phyloP scores from a whole-genome alignment of 2,113 vertebrate genomes.

The Ailuropoda melanoleuca region DNA sequence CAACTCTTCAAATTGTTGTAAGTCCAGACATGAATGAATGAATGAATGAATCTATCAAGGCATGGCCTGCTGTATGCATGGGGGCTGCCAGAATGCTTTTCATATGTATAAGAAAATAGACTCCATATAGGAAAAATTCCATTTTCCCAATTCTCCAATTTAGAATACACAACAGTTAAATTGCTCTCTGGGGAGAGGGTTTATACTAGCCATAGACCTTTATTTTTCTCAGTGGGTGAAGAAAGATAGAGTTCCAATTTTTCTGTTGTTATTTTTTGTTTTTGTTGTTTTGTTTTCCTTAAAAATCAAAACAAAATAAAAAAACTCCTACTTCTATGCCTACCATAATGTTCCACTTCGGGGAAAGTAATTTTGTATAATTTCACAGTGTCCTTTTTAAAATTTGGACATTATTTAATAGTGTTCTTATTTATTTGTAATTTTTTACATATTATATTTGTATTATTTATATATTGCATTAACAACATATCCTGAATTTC shows the following conservation, averaged over 20 bases:
- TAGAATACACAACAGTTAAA: not conserved
- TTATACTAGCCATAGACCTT: not conserved
- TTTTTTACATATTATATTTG: not conserved
- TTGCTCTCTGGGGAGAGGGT: not conserved
- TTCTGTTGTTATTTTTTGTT: not conserved
- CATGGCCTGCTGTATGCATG: not conserved
- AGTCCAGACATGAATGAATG: not conserved
- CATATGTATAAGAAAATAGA: not conserved
- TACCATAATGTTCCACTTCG: not conserved
- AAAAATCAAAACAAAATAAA: not conserved
- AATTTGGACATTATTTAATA: not conserved
- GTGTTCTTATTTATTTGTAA: not conserved
- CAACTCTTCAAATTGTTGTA: not conserved
- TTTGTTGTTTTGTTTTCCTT: not conserved
- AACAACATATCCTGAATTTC: not conserved
- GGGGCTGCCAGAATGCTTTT: not conserved
- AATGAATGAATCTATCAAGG: not conserved
- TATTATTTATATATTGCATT: not conserved
- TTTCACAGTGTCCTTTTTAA: not conserved
- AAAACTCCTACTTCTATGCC: not conserved
- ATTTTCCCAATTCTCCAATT: not conserved
- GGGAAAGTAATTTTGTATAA: not conserved
- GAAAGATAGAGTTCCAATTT: not conserved
- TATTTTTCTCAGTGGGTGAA: not conserved
- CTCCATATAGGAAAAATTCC: not conserved